A percentile compares a stretch with the other conserved stretches of the same genome.
These are phyloP conservation scores for Oceanodroma tethys DNA, from an alignment of 2,113 vertebrate species.

Conservation along the genomic window DNA sequence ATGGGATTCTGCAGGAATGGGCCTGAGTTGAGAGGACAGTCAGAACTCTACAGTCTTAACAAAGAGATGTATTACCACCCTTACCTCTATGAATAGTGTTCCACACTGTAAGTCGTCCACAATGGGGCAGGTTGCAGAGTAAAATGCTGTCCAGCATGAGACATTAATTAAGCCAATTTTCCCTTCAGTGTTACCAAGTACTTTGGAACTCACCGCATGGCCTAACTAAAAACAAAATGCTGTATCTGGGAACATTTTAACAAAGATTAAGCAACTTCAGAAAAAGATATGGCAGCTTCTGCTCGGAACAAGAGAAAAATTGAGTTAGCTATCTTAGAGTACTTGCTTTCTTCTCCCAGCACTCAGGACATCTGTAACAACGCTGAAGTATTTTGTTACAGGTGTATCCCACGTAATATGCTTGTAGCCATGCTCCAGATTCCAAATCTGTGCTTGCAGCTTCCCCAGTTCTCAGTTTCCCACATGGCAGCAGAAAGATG, in stretches of 20 bases:
- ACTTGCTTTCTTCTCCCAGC: not conserved
- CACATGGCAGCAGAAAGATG: not conserved
- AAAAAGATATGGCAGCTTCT: not conserved
- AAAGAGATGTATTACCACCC: not conserved
- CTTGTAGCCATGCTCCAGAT: not conserved
- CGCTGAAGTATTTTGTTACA: not conserved
- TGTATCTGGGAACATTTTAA: not conserved
- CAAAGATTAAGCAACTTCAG: not conserved
- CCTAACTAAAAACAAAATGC: not conserved
- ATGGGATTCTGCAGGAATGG: not conserved
- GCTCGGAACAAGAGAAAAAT: not conserved
- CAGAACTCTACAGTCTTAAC: not conserved
- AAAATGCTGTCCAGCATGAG: not conserved
- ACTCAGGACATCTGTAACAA: not conserved
- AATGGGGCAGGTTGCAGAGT: not conserved
- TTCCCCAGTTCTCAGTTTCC: not conserved
- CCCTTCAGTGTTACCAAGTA: not conserved
- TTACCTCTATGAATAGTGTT: not conserved
- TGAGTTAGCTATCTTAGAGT: not conserved
- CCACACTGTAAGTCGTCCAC: not conserved
- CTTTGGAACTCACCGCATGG: not conserved
- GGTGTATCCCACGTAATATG: not conserved
- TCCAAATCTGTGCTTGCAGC: not conserved
- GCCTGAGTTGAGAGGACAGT: no score
- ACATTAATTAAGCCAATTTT: not conserved